A percentile compares a stretch with the other conserved stretches of the same genome.
These are phyloP conservation scores for Oxyura jamaicensis DNA, from an alignment of 2,113 vertebrate species.

Conservation along the genomic window DNA sequence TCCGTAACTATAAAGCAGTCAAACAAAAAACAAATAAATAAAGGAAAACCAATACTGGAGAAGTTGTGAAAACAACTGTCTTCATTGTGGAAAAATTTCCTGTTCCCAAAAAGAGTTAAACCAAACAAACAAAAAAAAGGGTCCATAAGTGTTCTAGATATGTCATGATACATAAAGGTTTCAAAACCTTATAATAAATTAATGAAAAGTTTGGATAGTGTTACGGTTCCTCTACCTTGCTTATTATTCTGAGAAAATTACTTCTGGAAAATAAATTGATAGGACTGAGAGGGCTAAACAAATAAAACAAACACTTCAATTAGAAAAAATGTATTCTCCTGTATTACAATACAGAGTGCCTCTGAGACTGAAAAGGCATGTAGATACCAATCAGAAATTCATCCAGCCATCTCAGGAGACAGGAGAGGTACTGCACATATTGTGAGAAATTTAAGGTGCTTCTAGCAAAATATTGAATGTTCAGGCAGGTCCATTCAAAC, in stretches of 20 bases:
- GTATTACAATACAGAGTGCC: background rate
- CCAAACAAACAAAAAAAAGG: background rate
- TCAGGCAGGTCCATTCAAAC: background rate
- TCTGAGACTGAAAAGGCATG: background rate
- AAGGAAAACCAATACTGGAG: background rate
- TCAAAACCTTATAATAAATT: background rate
- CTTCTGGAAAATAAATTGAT: background rate
- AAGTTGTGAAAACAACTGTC: background rate
- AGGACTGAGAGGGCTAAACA: background rate
- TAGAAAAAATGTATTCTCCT: background rate
- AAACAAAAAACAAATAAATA: background rate
- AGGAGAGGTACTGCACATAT: background rate
- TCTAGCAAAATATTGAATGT: background rate
- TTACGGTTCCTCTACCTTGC: background rate
- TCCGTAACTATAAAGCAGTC: background rate
- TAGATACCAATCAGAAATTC: background rate
- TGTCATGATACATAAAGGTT: background rate
- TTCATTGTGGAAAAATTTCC: background rate
- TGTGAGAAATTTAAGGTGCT: conserved; percentile 14
- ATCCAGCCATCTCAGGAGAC: conserved; percentile 14
- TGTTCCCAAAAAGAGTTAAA: background rate
- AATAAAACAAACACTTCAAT: background rate
- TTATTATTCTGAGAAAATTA: background rate
- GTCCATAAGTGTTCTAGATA: background rate
- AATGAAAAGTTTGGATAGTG: background rate